Evolutionary conservation across 2,113 vertebrate genomes (phyloP), one percentile per base, ranked within the genome.

Genomic region (Diadophis punctatus): DNA sequence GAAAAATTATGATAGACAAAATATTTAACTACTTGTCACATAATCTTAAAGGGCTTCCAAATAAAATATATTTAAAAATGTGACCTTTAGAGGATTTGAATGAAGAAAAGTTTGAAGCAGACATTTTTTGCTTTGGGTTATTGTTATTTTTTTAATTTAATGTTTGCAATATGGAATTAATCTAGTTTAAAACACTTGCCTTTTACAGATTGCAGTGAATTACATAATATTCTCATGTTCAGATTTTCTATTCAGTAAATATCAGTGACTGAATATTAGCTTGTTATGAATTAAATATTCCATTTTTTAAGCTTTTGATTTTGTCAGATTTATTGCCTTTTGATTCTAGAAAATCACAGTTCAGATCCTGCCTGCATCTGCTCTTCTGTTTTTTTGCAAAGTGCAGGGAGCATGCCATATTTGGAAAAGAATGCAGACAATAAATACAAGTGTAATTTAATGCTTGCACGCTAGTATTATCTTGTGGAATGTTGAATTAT

Each of bases 361-460:
- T 95, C 93, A 92, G 92, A 63, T 93, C 74, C n/a, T 87, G 7
- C 48, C 8, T 55, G 55, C 53, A 91, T 1, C 58, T 84, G 30
- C 89, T 88, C 94, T 92, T 90, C 93, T 95, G 48, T 58, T 60
- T 0, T n/a, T 96, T 93, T 94, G 39, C 92, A 94, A 95, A 91
- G 12, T 93, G 91, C 94, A 95, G 93, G 90, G 34, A 51, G 46
- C 53, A 92, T 94, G 94, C 98, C 97, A 95, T 98, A 98, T 98
- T 97, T 97, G 97, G 97, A 96, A 94, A 98, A 97, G 96, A 97
- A 98, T 98, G 97, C 96, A 92, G 95, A 97, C 94, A 97, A 94
- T 97, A 97, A 95, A 90, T 91, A 86, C 91, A 95, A 97, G 93
- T 93, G 96, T 97, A 96, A 97, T 0, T 55, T 96, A 96, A 97